Evolutionary conservation across 2,113 vertebrate species (phyloP).

Genomic region (Ciconia boyciana): DNA sequence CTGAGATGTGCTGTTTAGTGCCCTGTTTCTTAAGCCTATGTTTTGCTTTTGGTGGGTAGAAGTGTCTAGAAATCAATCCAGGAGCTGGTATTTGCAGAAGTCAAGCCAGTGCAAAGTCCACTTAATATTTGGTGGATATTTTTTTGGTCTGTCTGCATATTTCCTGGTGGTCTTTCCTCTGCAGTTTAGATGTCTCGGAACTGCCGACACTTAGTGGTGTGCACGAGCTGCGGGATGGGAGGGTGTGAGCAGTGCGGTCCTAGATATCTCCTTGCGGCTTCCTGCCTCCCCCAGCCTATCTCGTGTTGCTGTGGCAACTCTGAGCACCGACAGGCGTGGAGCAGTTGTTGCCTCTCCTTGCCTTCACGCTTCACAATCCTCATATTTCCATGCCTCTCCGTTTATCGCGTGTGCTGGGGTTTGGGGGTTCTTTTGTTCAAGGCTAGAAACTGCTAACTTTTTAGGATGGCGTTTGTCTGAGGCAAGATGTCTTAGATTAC

Average conservation of each 20-base stretch:
- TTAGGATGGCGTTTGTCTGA: neutral
- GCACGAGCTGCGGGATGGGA: neutral
- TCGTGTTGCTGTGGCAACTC: slow-evolving; percentile 55
- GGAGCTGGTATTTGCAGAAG: neutral
- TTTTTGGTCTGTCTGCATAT: neutral
- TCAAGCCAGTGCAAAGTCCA: neutral
- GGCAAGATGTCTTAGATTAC: neutral
- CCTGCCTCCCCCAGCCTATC: slow-evolving; percentile 24
- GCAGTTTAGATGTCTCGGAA: neutral
- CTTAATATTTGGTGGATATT: neutral
- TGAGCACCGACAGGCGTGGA: neutral
- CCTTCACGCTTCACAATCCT: neutral
- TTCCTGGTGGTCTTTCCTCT: neutral
- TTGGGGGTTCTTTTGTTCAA: neutral
- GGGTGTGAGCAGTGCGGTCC: neutral
- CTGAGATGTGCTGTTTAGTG: neutral
- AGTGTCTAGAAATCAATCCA: neutral
- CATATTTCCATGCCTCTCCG: neutral
- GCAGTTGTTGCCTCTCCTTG: neutral
- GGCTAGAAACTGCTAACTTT: neutral
- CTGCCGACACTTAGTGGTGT: neutral
- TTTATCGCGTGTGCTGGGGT: neutral
- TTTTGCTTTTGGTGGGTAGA: neutral
- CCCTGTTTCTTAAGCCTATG: neutral
- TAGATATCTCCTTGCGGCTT: neutral